phyloP scores from a whole-genome alignment of 2,888 invertebrate species.

The Myopa tessellatipennis region DNA sequence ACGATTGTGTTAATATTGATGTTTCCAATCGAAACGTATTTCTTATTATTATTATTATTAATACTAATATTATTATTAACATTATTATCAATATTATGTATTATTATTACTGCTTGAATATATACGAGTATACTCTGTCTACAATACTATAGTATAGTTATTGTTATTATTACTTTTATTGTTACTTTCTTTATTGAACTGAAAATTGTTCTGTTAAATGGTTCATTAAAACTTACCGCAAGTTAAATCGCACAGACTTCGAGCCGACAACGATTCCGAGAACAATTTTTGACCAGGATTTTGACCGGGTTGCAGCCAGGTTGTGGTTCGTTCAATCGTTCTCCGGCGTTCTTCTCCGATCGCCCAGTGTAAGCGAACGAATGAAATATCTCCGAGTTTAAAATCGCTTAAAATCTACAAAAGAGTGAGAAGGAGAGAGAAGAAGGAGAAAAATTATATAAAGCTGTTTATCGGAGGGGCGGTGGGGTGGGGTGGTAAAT shows the following conservation, averaged over 20 bases:
- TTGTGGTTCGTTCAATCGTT: not conserved
- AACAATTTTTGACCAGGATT: not conserved
- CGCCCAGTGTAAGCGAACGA: not conserved
- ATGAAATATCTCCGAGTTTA: conserved; percentile 14
- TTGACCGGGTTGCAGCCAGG: not conserved
- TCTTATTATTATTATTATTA: not conserved
- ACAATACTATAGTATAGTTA: too few relatives aligned
- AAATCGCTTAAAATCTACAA: too few relatives aligned
- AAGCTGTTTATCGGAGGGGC: not conserved
- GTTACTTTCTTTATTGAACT: not conserved
- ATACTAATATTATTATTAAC: too few relatives aligned
- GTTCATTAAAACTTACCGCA: conserved; percentile 33
- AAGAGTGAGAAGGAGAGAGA: not conserved
- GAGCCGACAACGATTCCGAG: not conserved
- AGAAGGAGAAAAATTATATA: not conserved
- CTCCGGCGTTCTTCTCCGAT: too few relatives aligned
- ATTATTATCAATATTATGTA: too few relatives aligned
- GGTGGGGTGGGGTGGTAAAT: not conserved
- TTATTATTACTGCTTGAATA: too few relatives aligned
- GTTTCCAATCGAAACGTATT: not conserved
- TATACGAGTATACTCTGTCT: too few relatives aligned
- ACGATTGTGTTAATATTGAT: conserved; percentile 24
- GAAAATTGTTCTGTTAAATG: not conserved
- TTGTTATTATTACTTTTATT: not conserved
- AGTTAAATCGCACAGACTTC: conserved; percentile 1